Base-by-base conservation (phyloP, 2,797 vertebrate species). In the Lithobates sylvaticus region DNA sequence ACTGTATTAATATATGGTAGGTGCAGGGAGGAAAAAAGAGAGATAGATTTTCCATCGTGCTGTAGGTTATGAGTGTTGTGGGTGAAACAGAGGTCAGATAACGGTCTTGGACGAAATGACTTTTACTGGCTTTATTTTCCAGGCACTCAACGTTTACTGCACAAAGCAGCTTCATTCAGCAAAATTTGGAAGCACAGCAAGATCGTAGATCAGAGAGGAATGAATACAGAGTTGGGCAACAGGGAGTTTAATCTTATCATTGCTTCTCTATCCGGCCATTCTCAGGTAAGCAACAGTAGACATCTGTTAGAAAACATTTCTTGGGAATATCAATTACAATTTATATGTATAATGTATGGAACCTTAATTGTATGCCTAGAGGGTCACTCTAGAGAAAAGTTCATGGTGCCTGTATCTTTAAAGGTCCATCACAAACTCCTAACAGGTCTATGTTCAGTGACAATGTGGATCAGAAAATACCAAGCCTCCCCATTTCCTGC, bases 111-210 rank as follows among this genome's bases (percentile, higher is more conserved):
- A 82, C 73, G 34, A 73, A 82, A 82, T 73, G 71, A 82, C 80
- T 82, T 73, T 82, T 65, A 50, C 80, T 82, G 80, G 70, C 80
- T 64, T 47, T 82, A 82, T 82, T 82, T 81, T 82, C 80, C 80
- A 64, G 18, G 80, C 69, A 21, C 80, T 82, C 18, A 32, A 27
- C 58, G 54, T 82, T 61, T 82, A 82, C 79, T 71, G 71, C 69
- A 64, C 69, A 82, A 73, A 82, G 50, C 80, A 73, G 80, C 80
- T 82, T 82, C 80, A 64, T 82, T 82, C 80, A 82, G 80, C 80
- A 82, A 73, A 82, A 73, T 73, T 73, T 82, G 71, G 80, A 70
- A 82, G 29, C 73, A 64, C 34, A 82, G 80, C 70, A 82, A 27
- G 34, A 70, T 64, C 36, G 69, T 73, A 82, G 69, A 73, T 73